A percentile compares a stretch with the other conserved stretches of the same genome.
These are phyloP conservation scores for Tinea semifulvella DNA, from an alignment of 2,888 invertebrate genomes.

Conservation along the genomic window DNA sequence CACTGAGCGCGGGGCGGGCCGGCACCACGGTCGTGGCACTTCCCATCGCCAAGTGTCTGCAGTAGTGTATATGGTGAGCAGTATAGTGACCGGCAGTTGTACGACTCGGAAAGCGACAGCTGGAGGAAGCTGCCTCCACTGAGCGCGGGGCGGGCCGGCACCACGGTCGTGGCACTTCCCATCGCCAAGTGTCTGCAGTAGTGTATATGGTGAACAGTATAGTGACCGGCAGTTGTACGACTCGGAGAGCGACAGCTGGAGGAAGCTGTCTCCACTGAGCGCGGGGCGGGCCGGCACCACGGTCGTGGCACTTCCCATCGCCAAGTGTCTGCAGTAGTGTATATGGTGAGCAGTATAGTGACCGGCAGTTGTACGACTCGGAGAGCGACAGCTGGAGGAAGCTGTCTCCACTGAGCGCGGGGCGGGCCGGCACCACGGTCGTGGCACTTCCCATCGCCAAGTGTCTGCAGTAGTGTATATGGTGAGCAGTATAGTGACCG, in stretches of 20 bases:
- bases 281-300: slow-evolving; percentile 91
- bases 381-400: slow-evolving; percentile 81
- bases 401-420: slow-evolving; percentile 80
- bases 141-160: slow-evolving; percentile 86
- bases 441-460: too few species aligned
- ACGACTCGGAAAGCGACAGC: slow-evolving; percentile 83
- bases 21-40: slow-evolving; percentile 87
- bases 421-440: slow-evolving; percentile 89
- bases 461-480: too few species aligned
- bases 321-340: too few species aligned
- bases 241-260: slow-evolving; percentile 83
- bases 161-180: slow-evolving; percentile 82
- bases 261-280: slow-evolving; percentile 78
- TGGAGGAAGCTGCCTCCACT: slow-evolving; percentile 83
- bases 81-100: too few species aligned
- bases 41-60: too few species aligned
- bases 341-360: slow-evolving; percentile 90
- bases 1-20: slow-evolving; percentile 84
- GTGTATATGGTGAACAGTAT: slow-evolving; percentile 90
- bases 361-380: slow-evolving; percentile 91
- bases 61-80: slow-evolving; percentile 91
- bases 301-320: slow-evolving; percentile 78
- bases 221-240: slow-evolving; percentile 89
- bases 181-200: too few species aligned
- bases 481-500: slow-evolving; percentile 89